These are phyloP conservation scores for Sinella curviseta DNA, from an alignment of 1,140 invertebrate genomes.

Conservation along the genomic window DNA sequence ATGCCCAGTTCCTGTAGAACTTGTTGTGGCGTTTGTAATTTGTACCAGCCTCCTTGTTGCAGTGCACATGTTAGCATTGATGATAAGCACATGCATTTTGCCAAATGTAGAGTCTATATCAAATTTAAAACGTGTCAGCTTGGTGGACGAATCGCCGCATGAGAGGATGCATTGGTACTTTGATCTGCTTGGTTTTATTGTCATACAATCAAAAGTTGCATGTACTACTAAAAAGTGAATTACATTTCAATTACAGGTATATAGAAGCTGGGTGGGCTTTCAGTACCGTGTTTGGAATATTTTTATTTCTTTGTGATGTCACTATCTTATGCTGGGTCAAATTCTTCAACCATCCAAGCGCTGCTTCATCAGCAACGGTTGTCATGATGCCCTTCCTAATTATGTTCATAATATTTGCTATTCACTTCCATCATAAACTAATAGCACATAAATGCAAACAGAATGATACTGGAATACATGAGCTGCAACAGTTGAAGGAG, in stretches of 20 bases:
- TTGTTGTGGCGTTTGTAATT: slow-evolving; percentile 90
- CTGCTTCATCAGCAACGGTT: slow-evolving; percentile 77
- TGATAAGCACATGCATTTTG: slow-evolving; percentile 98
- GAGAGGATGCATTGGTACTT: slow-evolving; percentile 70
- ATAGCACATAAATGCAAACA: slow-evolving; percentile 77
- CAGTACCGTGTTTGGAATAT: slow-evolving; percentile 86
- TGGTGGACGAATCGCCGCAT: slow-evolving; percentile 82
- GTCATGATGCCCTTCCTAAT: slow-evolving; percentile 86
- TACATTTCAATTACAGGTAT: slow-evolving; percentile 62
- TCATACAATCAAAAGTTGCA: neutral
- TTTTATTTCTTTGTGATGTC: slow-evolving; percentile 74
- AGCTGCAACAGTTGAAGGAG: slow-evolving; percentile 54
- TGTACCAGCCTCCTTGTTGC: slow-evolving; percentile 94
- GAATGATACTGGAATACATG: slow-evolving; percentile 53
- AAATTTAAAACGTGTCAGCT: slow-evolving; percentile 77
- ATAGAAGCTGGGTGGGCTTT: slow-evolving; percentile 93
- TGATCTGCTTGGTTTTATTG: neutral
- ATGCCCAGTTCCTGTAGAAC: slow-evolving; percentile 71
- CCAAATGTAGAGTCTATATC: slow-evolving; percentile 89
- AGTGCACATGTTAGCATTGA: slow-evolving; percentile 95
- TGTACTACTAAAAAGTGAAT: neutral
- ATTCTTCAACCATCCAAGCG: slow-evolving; percentile 77
- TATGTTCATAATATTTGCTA: slow-evolving; percentile 81
- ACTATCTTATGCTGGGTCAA: slow-evolving; percentile 88
- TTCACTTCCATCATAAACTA: slow-evolving; percentile 85